These are phyloP conservation scores for Petroica traversi DNA, from an alignment of 2,113 vertebrate genomes.

Conservation along the genomic window DNA sequence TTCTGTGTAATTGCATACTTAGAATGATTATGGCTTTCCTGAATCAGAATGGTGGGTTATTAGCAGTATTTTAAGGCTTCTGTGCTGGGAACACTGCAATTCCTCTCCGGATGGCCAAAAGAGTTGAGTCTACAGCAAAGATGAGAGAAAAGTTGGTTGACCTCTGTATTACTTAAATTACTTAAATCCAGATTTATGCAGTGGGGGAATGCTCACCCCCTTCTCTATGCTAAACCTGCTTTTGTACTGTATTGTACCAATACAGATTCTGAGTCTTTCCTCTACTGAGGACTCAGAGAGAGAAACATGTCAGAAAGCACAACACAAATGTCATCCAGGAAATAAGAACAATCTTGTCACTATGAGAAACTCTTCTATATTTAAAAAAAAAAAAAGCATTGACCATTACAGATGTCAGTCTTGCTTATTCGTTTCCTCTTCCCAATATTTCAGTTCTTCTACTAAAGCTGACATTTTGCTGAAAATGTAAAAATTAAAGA, in stretches of 20 bases:
- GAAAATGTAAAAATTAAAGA: not conserved
- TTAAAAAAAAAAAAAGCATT: no score
- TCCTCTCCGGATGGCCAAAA: not conserved
- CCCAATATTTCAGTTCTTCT: not conserved
- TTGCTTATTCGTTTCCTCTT: not conserved
- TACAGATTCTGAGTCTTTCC: not conserved
- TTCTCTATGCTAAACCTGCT: not conserved
- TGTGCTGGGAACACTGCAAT: not conserved
- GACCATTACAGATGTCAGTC: not conserved
- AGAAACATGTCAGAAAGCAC: not conserved
- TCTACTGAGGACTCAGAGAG: not conserved
- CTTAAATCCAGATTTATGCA: not conserved
- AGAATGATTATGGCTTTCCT: not conserved
- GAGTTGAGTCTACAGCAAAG: not conserved
- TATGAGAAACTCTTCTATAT: not conserved
- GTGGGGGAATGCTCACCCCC: not conserved
- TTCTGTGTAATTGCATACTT: conserved; percentile 25
- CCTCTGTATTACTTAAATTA: not conserved
- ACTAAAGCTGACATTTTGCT: not conserved
- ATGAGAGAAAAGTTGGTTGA: not conserved
- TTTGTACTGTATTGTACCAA: not conserved
- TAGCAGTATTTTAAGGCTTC: conserved; percentile 16
- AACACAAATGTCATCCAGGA: not conserved
- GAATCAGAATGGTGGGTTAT: conserved; percentile 19
- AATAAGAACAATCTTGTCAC: not conserved